phyloP scores from a whole-genome alignment of 1,140 invertebrate species.

The Acromyrmex echinatior region DNA sequence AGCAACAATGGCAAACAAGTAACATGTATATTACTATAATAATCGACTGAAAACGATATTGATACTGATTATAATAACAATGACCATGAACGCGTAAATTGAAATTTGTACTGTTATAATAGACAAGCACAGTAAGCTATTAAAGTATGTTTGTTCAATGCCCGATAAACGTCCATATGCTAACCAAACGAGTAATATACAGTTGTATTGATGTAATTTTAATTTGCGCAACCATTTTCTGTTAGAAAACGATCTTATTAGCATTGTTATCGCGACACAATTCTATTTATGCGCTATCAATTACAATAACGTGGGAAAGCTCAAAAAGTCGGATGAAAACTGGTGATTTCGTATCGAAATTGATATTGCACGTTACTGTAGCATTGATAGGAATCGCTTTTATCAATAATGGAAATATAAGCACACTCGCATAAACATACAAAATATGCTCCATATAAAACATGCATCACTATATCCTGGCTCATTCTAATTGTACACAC shows the following conservation, averaged over 20 bases:
- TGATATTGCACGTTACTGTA: slow-evolving; percentile 7
- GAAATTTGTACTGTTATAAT: slow-evolving; percentile 46
- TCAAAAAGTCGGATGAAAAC: not conserved
- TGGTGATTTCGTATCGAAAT: not conserved
- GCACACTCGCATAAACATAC: not conserved
- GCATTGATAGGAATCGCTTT: slow-evolving; percentile 18
- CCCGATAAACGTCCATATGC: not conserved
- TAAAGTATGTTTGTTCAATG: slow-evolving; percentile 45
- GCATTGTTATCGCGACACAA: not conserved
- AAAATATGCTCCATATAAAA: slow-evolving; percentile 34
- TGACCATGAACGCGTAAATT: slow-evolving; percentile 40
- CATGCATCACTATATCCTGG: not conserved
- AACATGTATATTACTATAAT: slow-evolving; percentile 18
- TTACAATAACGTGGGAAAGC: not conserved
- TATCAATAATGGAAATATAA: slow-evolving; percentile 39
- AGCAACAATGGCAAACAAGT: slow-evolving; percentile 25
- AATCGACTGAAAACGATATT: slow-evolving; percentile 45
- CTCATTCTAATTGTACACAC: slow-evolving; percentile 22
- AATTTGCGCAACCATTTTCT: not conserved
- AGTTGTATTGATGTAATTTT: slow-evolving; percentile 4
- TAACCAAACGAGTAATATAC: not conserved
- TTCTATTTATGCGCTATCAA: not conserved
- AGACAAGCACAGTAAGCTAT: slow-evolving; percentile 31
- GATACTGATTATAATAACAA: slow-evolving; percentile 56
- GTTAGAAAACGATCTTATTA: slow-evolving; percentile 15